Evolutionary conservation across 2,888 invertebrate species (phyloP), one percentile per base, ranked within the genome.

Genomic region (Ernsta delagoae): DNA sequence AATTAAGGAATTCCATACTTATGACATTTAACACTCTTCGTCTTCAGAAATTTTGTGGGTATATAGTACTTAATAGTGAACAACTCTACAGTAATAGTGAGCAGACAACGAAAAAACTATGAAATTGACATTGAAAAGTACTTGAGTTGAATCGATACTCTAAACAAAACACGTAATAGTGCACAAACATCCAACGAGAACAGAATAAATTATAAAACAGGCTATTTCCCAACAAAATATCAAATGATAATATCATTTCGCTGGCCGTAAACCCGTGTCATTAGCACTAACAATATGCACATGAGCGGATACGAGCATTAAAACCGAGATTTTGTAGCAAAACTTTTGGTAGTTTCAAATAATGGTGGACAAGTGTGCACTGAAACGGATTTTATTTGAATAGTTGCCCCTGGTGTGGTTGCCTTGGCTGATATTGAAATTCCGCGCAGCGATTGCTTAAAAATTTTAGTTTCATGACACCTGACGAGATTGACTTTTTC

Each of bases 231-330:
- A n/a, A 45, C 45, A 45, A 45, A 45, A 45, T n/a, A 45, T 45
- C 45, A n/a, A n/a, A 45, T n/a, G 6, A 48, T 16, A 48, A 12
- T 48, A 6, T 12, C 7, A 24, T 50, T 50, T 24, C 50, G n/a
- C 12, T 16, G 6, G 48, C 48, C 6, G 6, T 34, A 56, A 39
- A 39, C 7, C 39, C 8, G 11, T 7, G 56, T 57, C 57, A 57
- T 57, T 57, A 57, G 57, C 11, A 34, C 56, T 56, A 57, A 34
- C 57, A 36, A 36, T 57, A 57, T 57, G 57, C 57, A 57, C 57
- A 57, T 57, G 39, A 39, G 62, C 16, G 53, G 11, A 24, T 24
- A 24, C 24, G 24, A 39, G 11, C 43, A 64, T 56, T 56, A 56
- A 63, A 64, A 9, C 63, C 16, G 3, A 16, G 39, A 62, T 50